Conservation (phyloP, 2,888 invertebrate genomes). For the Resseliella maxima region DNA sequence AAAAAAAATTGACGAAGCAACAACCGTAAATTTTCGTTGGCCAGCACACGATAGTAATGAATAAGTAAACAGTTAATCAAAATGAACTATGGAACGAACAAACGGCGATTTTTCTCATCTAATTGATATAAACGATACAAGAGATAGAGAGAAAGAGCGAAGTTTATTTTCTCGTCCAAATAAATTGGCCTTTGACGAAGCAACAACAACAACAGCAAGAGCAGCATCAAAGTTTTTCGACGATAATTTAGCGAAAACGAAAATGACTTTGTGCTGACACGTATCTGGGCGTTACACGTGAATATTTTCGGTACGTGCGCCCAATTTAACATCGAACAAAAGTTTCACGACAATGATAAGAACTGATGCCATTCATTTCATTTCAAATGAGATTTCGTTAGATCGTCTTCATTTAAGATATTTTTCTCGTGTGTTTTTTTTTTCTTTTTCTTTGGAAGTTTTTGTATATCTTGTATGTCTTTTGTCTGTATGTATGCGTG, state of each 20-base stretch:
- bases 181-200: too few relatives aligned
- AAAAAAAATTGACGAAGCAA: too few relatives aligned
- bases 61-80: background rate
- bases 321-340: slow-evolving; percentile 53
- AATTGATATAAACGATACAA: background rate
- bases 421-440: background rate
- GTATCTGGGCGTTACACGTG: slow-evolving; percentile 6
- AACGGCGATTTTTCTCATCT: background rate
- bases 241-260: slow-evolving; percentile 7
- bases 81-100: background rate
- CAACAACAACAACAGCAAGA: background rate
- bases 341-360: background rate
- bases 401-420: background rate
- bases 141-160: background rate
- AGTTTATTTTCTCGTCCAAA: too few relatives aligned
- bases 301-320: slow-evolving; percentile 24
- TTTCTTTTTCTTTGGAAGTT: too few relatives aligned
- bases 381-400: background rate
- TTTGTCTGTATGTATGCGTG: background rate
- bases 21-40: too few relatives aligned
- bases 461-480: too few relatives aligned
- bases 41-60: background rate
- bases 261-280: slow-evolving; percentile 25
- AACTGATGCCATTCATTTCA: slow-evolving; percentile 33
- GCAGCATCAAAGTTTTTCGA: background rate